Evolutionary conservation across 2,113 vertebrate species (phyloP).

Genomic region (Xenopus laevis): DNA sequence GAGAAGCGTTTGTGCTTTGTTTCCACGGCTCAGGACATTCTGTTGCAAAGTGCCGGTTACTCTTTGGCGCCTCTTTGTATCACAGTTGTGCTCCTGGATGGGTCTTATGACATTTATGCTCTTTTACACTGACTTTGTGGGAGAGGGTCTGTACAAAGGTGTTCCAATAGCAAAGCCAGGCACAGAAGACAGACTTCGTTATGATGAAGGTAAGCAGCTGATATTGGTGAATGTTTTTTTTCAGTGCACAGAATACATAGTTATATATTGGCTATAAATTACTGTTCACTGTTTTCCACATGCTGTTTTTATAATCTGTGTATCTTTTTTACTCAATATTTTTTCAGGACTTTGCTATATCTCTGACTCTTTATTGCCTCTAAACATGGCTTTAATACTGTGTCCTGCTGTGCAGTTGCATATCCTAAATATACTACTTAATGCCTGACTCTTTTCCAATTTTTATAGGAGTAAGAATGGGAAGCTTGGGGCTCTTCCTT

Average conservation of each 20-base stretch:
- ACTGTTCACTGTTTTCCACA: no score
- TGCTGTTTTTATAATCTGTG: no score
- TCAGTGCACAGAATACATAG: no score
- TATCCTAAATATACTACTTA: neutral
- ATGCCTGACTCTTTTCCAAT: neutral
- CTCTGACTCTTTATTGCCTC: neutral
- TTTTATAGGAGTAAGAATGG: conserved; percentile 75
- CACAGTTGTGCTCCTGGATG: conserved; percentile 85
- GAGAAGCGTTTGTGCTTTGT: conserved; percentile 52
- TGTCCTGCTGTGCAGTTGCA: no score
- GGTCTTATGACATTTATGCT: conserved; percentile 81
- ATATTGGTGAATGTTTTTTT: no score
- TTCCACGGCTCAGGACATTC: conserved; percentile 62
- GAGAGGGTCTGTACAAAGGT: conserved; percentile 76
- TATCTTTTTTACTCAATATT: no score
- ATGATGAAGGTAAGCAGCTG: conserved; percentile 74
- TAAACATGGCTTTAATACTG: no score
- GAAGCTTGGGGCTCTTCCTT: conserved; percentile 82
- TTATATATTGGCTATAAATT: no score
- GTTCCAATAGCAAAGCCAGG: conserved; percentile 74
- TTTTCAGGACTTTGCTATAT: no score
- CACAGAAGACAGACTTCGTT: conserved; percentile 67
- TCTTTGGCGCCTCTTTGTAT: conserved; percentile 72
- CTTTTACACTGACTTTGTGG: conserved; percentile 84
- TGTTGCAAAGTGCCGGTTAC: conserved; percentile 69